Evolutionary conservation across 2,888 invertebrate species (phyloP).

Genomic region (Limnephilus auricula): DNA sequence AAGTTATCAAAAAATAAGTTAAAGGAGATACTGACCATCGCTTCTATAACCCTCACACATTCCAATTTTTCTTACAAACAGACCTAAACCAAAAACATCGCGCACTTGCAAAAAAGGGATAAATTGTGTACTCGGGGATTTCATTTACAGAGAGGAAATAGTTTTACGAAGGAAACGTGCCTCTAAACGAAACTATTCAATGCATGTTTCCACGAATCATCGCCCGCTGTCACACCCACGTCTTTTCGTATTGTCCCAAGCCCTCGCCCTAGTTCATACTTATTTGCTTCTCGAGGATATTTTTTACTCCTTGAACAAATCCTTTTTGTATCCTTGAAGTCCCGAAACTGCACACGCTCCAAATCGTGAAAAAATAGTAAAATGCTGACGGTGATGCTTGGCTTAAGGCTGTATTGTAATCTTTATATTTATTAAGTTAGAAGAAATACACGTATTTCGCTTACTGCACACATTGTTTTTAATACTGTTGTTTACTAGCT

Average conservation of each 20-base stretch:
- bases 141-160: constrained; percentile 1
- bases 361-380: neutral
- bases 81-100: too few species aligned
- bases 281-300: neutral
- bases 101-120: neutral
- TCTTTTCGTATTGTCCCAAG: neutral
- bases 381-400: neutral
- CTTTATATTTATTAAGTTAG: too few species aligned
- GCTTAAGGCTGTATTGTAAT: neutral
- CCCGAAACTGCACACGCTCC: neutral
- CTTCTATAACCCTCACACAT: too few species aligned
- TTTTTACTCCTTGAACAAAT: neutral
- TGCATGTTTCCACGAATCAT: neutral
- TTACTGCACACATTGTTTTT: too few species aligned
- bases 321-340: neutral
- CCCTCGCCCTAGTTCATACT: neutral
- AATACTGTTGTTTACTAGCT: too few species aligned
- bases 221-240: neutral
- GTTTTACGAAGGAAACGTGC: neutral
- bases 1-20: too few species aligned
- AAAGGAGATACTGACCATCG: too few species aligned
- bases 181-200: neutral
- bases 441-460: too few species aligned
- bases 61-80: too few species aligned
- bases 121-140: neutral